phyloP scores from a whole-genome alignment of 2,888 invertebrate genomes.

The Rapana venosa region DNA sequence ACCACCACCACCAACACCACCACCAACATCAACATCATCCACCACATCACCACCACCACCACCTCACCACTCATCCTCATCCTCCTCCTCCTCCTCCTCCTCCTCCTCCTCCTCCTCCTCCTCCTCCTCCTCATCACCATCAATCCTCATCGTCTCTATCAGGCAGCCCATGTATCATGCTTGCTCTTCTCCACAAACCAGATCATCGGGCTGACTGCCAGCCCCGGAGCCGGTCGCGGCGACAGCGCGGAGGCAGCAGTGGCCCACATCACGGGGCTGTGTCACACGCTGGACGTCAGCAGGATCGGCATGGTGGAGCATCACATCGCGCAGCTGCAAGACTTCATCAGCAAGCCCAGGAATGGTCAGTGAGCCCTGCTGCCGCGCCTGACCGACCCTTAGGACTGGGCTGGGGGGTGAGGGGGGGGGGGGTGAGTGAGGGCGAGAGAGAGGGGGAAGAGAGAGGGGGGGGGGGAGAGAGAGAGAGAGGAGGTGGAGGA shows the following conservation, averaged over 20 bases:
- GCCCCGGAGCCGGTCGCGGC: conserved; percentile 31
- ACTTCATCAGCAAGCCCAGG: conserved; percentile 2
- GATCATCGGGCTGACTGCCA: conserved; percentile 38
- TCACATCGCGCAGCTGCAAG: background rate
- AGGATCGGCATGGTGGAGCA: conserved; percentile 9
- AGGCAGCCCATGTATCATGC: too few species aligned
- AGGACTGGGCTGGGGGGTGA: background rate
- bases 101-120: too few species aligned
- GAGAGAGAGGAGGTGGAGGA: background rate
- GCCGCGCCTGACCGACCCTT: background rate
- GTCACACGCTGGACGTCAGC: conserved; percentile 16
- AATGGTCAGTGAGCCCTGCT: background rate
- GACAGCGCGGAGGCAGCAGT: background rate
- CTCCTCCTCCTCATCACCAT: too few species aligned
- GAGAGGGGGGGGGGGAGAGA: background rate
- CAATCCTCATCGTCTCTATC: too few species aligned
- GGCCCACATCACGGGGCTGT: conserved; percentile 9
- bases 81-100: too few species aligned
- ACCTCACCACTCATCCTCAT: too few species aligned
- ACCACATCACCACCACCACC: too few species aligned
- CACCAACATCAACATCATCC: too few species aligned
- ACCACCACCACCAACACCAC: too few species aligned
- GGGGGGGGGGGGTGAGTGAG: background rate
- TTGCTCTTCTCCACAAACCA: too few species aligned
- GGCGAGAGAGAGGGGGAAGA: background rate